Evolutionary conservation across 1,140 invertebrate genomes (phyloP).

Genomic region (Onthophagus taurus): DNA sequence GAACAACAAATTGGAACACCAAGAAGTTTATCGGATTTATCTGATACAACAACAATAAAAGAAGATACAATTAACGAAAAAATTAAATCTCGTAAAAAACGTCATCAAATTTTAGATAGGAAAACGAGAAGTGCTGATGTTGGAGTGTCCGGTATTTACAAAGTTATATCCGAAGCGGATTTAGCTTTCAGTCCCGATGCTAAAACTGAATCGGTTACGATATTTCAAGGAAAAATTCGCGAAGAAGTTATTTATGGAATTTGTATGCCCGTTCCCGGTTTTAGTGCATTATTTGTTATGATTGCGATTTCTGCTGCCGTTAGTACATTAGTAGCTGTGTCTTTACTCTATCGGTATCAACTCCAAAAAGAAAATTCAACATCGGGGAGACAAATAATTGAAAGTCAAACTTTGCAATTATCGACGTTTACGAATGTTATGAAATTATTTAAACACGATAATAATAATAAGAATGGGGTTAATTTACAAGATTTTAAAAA

Average conservation of each 20-base stretch:
- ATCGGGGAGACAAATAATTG: too few species aligned
- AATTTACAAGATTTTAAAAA: too few species aligned
- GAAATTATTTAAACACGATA: too few species aligned
- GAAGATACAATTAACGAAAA: neutral
- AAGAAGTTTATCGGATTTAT: constrained; percentile 19
- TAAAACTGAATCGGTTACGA: constrained; percentile 68
- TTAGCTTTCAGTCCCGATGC: constrained; percentile 79
- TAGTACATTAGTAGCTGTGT: constrained; percentile 66
- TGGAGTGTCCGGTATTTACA: constrained; percentile 76
- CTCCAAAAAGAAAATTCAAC: constrained; percentile 66
- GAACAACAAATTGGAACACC: constrained; percentile 31
- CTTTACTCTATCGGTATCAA: constrained; percentile 64
- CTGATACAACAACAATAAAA: constrained; percentile 1
- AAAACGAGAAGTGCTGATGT: constrained; percentile 72
- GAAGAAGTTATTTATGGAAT: constrained; percentile 87
- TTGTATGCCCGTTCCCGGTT: constrained; percentile 78
- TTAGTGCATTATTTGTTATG: constrained; percentile 78
- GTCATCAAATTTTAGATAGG: constrained; percentile 57
- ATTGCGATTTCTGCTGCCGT: constrained; percentile 76
- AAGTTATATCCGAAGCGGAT: constrained; percentile 87
- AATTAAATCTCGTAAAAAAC: constrained; percentile 14
- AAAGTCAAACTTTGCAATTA: too few species aligned
- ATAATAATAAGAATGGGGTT: too few species aligned
- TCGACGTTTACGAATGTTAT: too few species aligned
- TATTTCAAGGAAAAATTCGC: constrained; percentile 76